Base-by-base conservation (phyloP, 2,113 vertebrate genomes). In the Dipodomys spectabilis region DNA sequence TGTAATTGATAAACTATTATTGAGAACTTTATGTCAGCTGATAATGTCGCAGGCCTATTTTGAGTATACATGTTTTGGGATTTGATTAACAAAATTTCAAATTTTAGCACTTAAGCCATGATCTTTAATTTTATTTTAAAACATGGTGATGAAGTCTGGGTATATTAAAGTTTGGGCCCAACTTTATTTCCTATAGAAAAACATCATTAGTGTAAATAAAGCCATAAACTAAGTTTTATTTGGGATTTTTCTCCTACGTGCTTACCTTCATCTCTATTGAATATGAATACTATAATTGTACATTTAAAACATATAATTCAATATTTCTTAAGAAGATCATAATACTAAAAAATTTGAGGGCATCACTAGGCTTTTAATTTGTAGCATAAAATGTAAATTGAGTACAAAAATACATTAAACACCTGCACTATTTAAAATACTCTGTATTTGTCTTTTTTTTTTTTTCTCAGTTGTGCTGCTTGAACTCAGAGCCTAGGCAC, bases 111-210 rank as follows among this genome's bases (percentile, higher is more conserved):
- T 79, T 83, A 86, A 88, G 45, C 15, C 15, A 62, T 80, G 6
- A 67, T 89, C 90, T 35, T 60, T 45, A 72, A 53, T 69, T 35
- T 60, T 27, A 25, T 91, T 95, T 19, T 32, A 68, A 91, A 73
- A 6, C 57, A 67, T 16, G 72, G 2, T 67, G 44, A 72, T 65
- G 39, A 67, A 60, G 7, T 57, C 23, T 73, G 6, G 5, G 35
- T 39, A 1, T 88, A 28, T 75, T 80, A 75, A 91, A 88, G 15
- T 92, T 86, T 81, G 57, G 35, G 35, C 30, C 11, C 11, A 74
- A 68, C 5, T 27, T 88, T 22, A 16, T 49, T 62, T 75, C 72
- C 22, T 62, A 32, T 62, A 0, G 8, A 39, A 78, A 16, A 53
- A 20, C 44, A 18, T 74, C 9, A 57, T 13, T 65, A 69, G 22